Conservation (phyloP, 2,113 vertebrate species). For the Anguilla japonica region DNA sequence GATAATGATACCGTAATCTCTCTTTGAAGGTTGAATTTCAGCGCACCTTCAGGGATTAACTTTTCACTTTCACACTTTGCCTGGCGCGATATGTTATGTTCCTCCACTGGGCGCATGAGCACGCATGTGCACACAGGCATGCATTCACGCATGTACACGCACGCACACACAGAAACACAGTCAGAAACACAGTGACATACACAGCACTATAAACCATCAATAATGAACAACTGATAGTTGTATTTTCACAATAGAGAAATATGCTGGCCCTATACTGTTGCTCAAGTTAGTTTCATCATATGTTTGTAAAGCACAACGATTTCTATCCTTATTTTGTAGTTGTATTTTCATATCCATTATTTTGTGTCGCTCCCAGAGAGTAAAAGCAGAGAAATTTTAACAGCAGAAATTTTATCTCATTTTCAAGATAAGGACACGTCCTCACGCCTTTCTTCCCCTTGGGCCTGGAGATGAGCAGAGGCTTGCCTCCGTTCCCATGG, state of each 20-base stretch:
- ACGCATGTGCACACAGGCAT: not conserved
- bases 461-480: not conserved
- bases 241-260: no score
- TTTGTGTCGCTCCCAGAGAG: not conserved
- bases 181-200: not conserved
- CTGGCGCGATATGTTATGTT: not conserved
- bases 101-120: not conserved
- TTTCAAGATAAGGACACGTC: not conserved
- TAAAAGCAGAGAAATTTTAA: not conserved
- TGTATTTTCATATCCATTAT: no score
- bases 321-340: no score
- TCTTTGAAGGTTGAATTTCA: conserved; percentile 36
- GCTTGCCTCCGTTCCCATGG: not conserved
- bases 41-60: conserved; percentile 8
- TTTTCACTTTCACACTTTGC: not conserved
- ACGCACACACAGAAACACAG: not conserved
- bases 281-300: no score
- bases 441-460: not conserved
- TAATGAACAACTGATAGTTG: not conserved
- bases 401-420: not conserved
- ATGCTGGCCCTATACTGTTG: no score
- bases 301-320: no score
- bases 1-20: conserved; percentile 34
- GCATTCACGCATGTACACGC: not conserved
- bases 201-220: not conserved